These are phyloP conservation scores for Atta colombica DNA, from an alignment of 1,140 invertebrate species.

Conservation along the genomic window DNA sequence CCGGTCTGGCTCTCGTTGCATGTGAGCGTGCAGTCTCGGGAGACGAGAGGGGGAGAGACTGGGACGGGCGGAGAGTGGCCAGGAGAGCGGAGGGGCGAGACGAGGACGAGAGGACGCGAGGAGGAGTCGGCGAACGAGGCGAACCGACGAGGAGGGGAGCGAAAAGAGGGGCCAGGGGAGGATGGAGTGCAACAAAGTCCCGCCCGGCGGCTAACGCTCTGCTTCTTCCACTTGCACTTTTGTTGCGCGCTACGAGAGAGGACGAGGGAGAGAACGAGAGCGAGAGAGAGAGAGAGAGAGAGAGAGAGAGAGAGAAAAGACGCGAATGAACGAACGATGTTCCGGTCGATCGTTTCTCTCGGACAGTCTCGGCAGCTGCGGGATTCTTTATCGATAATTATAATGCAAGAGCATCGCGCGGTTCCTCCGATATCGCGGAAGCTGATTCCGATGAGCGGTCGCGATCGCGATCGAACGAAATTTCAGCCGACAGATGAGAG, in stretches of 20 bases:
- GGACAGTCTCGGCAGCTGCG: conserved; percentile 33
- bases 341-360: conserved; percentile 16
- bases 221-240: conserved; percentile 72
- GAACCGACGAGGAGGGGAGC: background rate
- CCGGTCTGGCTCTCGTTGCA: conserved; percentile 77
- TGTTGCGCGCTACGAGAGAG: conserved; percentile 54
- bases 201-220: conserved; percentile 62
- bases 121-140: conserved; percentile 1
- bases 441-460: background rate
- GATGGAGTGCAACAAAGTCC: conserved; percentile 53
- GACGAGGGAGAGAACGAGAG: background rate
- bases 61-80: conserved; percentile 1
- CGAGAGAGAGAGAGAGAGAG: conserved; percentile 8
- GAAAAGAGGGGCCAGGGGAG: conserved; percentile 39
- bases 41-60: background rate
- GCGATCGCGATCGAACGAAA: conserved; percentile 15
- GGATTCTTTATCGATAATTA: conserved; percentile 51
- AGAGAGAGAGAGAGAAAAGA: background rate
- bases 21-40: conserved; percentile 67
- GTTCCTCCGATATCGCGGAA: conserved; percentile 43
- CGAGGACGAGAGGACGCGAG: conserved; percentile 44
- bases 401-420: conserved; percentile 2
- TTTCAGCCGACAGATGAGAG: background rate
- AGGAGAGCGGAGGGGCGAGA: conserved; percentile 21
- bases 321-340: too few species aligned